A percentile compares a stretch with the other conserved stretches of the same genome.
Evolutionary conservation across 2,888 invertebrate genomes (phyloP).

Genomic region (Acronicta leporina): DNA sequence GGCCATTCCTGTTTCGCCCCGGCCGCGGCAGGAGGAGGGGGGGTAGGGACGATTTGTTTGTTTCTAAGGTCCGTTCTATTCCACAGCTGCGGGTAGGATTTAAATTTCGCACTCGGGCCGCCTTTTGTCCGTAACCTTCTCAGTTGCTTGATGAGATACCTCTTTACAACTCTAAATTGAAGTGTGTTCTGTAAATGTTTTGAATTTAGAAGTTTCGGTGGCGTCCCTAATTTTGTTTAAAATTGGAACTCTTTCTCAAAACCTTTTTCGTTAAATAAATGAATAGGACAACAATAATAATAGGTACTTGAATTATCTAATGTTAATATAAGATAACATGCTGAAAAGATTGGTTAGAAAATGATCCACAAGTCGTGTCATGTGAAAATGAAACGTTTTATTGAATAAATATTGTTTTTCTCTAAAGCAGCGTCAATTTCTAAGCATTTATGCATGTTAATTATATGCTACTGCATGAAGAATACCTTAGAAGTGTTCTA

Average conservation of each 20-base stretch:
- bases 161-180: slow-evolving; percentile 85
- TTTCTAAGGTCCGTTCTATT: slow-evolving; percentile 84
- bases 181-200: slow-evolving; percentile 72
- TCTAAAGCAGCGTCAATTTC: not conserved
- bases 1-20: slow-evolving; percentile 72
- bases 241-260: slow-evolving; percentile 41
- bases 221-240: slow-evolving; percentile 47
- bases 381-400: no score
- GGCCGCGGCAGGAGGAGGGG: slow-evolving; percentile 50
- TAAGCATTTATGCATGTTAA: slow-evolving; percentile 57
- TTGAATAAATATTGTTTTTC: no score
- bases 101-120: slow-evolving; percentile 78
- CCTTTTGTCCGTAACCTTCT: slow-evolving; percentile 81
- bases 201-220: slow-evolving; percentile 52
- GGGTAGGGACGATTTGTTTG: slow-evolving; percentile 82
- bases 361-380: no score
- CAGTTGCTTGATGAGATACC: slow-evolving; percentile 80
- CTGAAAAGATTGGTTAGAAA: no score
- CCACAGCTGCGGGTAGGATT: slow-evolving; percentile 84
- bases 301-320: no score
- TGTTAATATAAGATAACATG: no score
- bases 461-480: slow-evolving; percentile 48
- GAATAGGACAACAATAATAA: no score
- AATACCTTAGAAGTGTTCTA: no score
- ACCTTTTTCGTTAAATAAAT: slow-evolving; percentile 28